Percentiles rank a stretch among this genome's conserved stretches.
Conservation (phyloP, 2,888 invertebrate species). For the Bombylius major region DNA sequence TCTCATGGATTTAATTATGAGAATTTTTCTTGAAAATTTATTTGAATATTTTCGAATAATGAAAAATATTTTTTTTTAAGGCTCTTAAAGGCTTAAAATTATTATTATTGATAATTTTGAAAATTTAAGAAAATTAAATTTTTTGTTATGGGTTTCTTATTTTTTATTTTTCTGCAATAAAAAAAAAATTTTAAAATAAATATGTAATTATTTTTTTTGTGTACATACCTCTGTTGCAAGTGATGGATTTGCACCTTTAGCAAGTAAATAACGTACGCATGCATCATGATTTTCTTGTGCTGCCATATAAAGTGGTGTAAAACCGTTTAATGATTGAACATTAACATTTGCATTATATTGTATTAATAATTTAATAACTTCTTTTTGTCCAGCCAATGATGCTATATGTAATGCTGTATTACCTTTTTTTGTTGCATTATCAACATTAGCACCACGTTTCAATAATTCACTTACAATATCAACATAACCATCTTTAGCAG, state of each 20-base stretch:
- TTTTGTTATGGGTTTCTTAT: neutral
- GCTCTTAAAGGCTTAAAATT: too few relatives aligned
- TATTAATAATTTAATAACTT: constrained; percentile 83
- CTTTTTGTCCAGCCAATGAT: constrained; percentile 91
- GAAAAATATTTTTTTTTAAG: too few relatives aligned
- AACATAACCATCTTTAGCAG: constrained; percentile 94
- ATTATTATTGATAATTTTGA: too few relatives aligned
- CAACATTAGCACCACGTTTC: constrained; percentile 80
- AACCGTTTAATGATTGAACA: constrained; percentile 92
- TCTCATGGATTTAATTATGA: too few relatives aligned
- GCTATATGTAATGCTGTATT: constrained; percentile 95
- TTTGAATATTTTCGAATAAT: too few relatives aligned
- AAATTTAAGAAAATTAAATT: neutral
- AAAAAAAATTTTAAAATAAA: too few relatives aligned
- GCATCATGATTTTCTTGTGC: constrained; percentile 94
- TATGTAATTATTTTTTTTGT: too few relatives aligned
- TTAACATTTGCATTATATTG: constrained; percentile 89
- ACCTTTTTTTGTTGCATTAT: constrained; percentile 96
- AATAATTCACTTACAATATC: constrained; percentile 86
- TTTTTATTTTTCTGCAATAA: neutral
- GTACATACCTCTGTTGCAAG: constrained; percentile 77
- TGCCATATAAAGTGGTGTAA: constrained; percentile 97
- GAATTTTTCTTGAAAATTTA: too few relatives aligned
- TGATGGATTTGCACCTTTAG: constrained; percentile 90
- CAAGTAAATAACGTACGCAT: constrained; percentile 80